phyloP scores from a whole-genome alignment of 2,888 invertebrate genomes.

The Sipunculus nudus region DNA sequence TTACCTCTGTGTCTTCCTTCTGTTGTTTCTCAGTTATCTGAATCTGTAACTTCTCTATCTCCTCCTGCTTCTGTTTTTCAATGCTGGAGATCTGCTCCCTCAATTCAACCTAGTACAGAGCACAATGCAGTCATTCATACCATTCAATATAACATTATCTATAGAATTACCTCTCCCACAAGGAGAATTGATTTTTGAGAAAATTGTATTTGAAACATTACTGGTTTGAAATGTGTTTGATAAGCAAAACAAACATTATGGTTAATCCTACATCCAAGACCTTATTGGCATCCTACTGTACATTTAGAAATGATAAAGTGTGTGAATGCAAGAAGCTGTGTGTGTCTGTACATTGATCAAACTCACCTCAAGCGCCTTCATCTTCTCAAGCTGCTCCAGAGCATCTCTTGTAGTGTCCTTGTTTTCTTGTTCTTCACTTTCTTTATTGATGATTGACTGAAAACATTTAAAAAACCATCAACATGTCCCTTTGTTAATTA shows the following conservation, averaged over 20 bases:
- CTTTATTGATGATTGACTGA: constrained; percentile 52
- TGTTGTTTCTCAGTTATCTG: constrained; percentile 13
- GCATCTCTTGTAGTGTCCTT: constrained; percentile 49
- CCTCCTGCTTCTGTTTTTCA: constrained; percentile 39
- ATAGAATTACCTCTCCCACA: no score
- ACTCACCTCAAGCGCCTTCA: constrained; percentile 39
- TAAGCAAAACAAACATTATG: no score
- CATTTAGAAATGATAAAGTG: no score
- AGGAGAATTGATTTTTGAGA: no score
- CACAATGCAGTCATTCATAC: no score
- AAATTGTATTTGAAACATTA: no score
- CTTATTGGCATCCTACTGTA: no score
- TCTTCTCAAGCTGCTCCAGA: constrained; percentile 48
- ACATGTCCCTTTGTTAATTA: background rate
- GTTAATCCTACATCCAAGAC: no score
- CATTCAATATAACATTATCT: no score
- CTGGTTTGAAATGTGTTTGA: no score
- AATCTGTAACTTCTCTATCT: constrained; percentile 34
- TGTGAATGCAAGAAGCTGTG: background rate
- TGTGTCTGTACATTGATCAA: background rate
- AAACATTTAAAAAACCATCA: no score
- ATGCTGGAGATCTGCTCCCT: constrained; percentile 45
- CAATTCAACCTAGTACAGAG: constrained; percentile 47
- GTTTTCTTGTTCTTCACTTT: constrained; percentile 48
- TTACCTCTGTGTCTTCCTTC: constrained; percentile 46